These are phyloP conservation scores for Butastur rufipennis DNA, from an alignment of 2,113 vertebrate genomes.

Conservation along the genomic window DNA sequence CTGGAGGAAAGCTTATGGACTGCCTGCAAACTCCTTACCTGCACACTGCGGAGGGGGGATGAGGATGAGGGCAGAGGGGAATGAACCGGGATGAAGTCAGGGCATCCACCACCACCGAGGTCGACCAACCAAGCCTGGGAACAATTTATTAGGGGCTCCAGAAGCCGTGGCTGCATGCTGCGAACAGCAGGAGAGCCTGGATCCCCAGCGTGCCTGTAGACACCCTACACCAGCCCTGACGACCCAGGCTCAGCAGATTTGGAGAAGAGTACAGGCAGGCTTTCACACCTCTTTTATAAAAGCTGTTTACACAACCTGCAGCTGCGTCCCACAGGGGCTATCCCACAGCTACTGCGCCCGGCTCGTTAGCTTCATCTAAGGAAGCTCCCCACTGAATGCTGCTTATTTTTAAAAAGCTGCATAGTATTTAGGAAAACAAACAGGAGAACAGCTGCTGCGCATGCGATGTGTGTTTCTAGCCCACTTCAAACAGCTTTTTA, in stretches of 20 bases:
- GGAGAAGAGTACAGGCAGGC: background rate
- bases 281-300: background rate
- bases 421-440: background rate
- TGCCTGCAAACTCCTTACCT: background rate
- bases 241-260: background rate
- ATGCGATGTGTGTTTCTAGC: background rate
- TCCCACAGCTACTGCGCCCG: background rate
- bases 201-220: background rate
- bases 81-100: background rate
- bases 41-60: rapidly evolving
- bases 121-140: background rate
- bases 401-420: background rate
- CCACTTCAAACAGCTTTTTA: background rate
- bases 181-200: background rate
- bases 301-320: background rate
- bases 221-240: background rate
- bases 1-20: rapidly evolving
- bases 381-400: background rate
- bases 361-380: background rate
- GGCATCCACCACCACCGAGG: background rate
- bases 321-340: rapidly evolving
- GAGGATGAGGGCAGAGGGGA: background rate
- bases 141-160: background rate
- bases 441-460: background rate
- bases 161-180: rapidly evolving